Conservation (phyloP, 2,888 invertebrate species). For the Podabrus alpinus region DNA sequence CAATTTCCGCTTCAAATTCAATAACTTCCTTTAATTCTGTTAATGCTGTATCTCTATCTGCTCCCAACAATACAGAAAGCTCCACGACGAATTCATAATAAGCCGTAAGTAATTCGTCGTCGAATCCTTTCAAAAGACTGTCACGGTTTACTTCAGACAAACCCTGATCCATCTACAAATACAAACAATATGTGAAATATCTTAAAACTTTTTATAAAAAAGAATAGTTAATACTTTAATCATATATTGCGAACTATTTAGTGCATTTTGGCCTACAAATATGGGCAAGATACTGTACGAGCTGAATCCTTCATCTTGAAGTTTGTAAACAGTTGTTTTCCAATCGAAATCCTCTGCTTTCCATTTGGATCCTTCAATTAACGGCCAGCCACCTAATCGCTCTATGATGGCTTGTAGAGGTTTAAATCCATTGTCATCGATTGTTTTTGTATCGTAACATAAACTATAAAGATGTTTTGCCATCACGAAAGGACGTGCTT, state of each 20-base stretch:
- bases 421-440: slow-evolving; percentile 75
- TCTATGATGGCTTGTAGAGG: slow-evolving; percentile 74
- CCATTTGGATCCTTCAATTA: slow-evolving; percentile 78
- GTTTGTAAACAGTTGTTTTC: slow-evolving; percentile 78
- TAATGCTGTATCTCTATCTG: slow-evolving; percentile 31
- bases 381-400: slow-evolving; percentile 92
- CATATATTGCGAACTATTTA: slow-evolving; percentile 81
- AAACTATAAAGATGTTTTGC: slow-evolving; percentile 56
- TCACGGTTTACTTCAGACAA: slow-evolving; percentile 82
- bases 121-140: slow-evolving; percentile 64
- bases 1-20: slow-evolving; percentile 35
- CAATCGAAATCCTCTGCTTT: slow-evolving; percentile 73
- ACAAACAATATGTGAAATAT: slow-evolving; percentile 9
- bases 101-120: background rate
- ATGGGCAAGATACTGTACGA: slow-evolving; percentile 90
- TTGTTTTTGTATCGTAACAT: slow-evolving; percentile 84
- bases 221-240: slow-evolving; percentile 82
- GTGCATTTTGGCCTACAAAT: slow-evolving; percentile 84
- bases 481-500: background rate
- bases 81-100: slow-evolving; percentile 39
- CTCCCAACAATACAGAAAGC: slow-evolving; percentile 39
- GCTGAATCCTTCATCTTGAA: slow-evolving; percentile 79
- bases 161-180: slow-evolving; percentile 55
- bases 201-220: background rate
- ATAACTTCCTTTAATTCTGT: slow-evolving; percentile 37